These are phyloP conservation scores for Alligator sinensis DNA, from an alignment of 2,113 vertebrate genomes.

Conservation along the genomic window DNA sequence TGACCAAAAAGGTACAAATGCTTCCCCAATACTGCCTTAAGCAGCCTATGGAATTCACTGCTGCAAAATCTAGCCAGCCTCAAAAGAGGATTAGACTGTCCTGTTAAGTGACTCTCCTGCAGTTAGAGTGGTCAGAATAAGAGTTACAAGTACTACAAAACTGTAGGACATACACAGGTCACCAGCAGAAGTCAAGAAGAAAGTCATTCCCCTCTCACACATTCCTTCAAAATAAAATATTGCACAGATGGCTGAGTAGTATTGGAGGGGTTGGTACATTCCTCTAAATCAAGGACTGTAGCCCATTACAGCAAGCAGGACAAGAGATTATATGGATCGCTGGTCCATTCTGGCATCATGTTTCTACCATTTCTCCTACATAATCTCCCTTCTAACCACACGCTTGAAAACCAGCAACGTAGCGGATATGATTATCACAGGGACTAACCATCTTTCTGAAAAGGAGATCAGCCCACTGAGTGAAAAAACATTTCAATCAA, in stretches of 20 bases:
- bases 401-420: neutral
- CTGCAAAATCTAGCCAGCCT: neutral
- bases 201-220: neutral
- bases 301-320: neutral
- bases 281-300: neutral
- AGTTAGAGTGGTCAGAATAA: neutral
- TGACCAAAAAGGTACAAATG: neutral
- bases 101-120: neutral
- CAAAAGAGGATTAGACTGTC: neutral
- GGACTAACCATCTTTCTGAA: neutral
- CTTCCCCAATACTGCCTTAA: neutral
- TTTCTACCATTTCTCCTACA: neutral
- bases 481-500: neutral
- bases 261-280: neutral
- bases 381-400: neutral
- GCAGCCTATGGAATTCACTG: neutral
- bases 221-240: neutral
- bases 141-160: neutral
- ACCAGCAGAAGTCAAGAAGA: neutral
- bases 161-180: neutral
- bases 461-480: neutral
- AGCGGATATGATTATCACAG: neutral
- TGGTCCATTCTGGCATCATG: neutral
- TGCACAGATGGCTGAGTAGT: neutral
- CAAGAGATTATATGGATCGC: neutral